Base-by-base conservation (phyloP, 2,113 vertebrate genomes). In the Elanus axillaris region DNA sequence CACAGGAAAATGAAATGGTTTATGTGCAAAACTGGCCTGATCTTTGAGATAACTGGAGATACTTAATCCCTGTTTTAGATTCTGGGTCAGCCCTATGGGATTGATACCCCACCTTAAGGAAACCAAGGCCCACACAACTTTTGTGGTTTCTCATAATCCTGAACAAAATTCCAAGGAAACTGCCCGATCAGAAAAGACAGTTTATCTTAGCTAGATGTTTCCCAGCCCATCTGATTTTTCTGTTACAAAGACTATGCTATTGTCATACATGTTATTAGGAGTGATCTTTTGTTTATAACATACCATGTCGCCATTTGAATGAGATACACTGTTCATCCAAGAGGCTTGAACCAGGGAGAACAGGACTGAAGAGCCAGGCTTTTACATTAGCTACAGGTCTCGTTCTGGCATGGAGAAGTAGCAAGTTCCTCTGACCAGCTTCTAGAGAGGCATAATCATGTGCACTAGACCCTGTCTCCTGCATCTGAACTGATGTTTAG, bases 251-350 rank as follows among this genome's bases (percentile, higher is more conserved):
- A 34, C 55, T 82, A 18, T 25, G 6, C 13, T 86, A 4, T 47
- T 0, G 0, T 76, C 5, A 2, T 53, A 48, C 8, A 16, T 50
- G 76, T 76, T 36, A 47, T 62, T 69, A 45, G 29, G 20, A 63
- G 13, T 23, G 2, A 50, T 73, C 59, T 69, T 72, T 68, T 79
- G 22, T 90, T 90, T 82, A 11, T 69, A 22, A 26, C 7, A 11
- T 36, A 22, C 55, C 6, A 3, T 0, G 0, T 11, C 6, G 1
- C 31, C 48, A 9, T 74, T 81, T 47, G 15, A 26, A 10, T 38
- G 64, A 72, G 45, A 8, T 38, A 8, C 7, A 34, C 8, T 19
- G 50, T 16, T 74, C 17, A 36, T 71, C 19, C 21, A 59, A 81
- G 48, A 43, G 5, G 9, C 10, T 31, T 75, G 47, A 72, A 64